Evolutionary conservation across 1,140 invertebrate species (phyloP), one percentile per base, ranked within the genome.

Genomic region (Lethrus apterus): DNA sequence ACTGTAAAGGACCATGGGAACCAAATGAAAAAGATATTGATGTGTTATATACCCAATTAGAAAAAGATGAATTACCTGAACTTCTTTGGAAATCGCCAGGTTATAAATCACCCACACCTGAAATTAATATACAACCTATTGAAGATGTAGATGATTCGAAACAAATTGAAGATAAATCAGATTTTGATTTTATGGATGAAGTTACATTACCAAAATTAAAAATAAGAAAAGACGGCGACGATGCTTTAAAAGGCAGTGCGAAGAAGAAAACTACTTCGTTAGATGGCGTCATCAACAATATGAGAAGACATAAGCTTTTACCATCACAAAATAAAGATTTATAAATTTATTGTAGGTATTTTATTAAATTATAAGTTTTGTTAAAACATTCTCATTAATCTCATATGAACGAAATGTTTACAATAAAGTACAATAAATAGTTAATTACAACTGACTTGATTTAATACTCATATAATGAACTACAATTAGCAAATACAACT

Each of bases 131-230:
- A 38, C 15, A 52, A 21, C 49, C 53, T 19, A 44, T 50, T n/a
- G 59, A 63, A 42, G 54, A 60, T 51, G 33, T 54, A 41, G 18
- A 41, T 18, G 52, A 57, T 30, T 35, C 23, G 9, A 57, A 59
- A 56, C 54, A 60, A 59, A 26, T 40, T 5, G 79, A 80, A 59
- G 77, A 80, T 49, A 76, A 76, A 55, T 79, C 80, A 0, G 79
- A 84, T 57, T 84, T 84, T 63, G 82, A 84, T 65, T 86, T 84
- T 44, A 80, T 82, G 77, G 81, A 84, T 50, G 81, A 84, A 65
- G 77, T 80, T 58, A 74, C 74, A 33, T 80, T 78, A 2, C 72
- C 81, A 14, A 70, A 76, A 48, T 58, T 82, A 30, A 75, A 78
- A 44, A 79, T 82, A 4, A 54, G 75, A 21, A 71, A 79, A 52